Evolutionary conservation across 2,797 vertebrate genomes (phyloP), one percentile per base, ranked within the genome.

Genomic region (Atherinosoma microstoma): DNA sequence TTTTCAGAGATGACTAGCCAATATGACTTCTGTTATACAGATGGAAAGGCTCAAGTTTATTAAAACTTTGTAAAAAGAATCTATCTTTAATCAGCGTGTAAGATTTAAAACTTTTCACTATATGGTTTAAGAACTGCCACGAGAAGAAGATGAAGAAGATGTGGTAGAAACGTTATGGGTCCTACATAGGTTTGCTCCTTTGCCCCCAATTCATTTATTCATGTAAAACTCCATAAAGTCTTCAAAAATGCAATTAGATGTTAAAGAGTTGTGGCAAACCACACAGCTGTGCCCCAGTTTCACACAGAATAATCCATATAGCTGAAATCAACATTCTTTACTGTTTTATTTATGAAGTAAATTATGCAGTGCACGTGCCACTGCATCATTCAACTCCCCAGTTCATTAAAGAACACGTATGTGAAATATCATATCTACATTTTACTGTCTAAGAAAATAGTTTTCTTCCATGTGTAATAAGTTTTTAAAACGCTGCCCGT

Each of bases 201-300:
- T 56, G 53, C 5, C 22, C 27, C 27, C 53, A 24, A 56, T 56
- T 56, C 30, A 56, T 16, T 40, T 34, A 45, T 58, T 16, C 29
- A 27, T 58, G 54, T 58, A 9, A 67, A 67, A 58, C 38, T 58
- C 29, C 57, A 34, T 1, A 57, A 20, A 11, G 16, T 51, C 34
- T 18, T 67, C 38, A 40, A 12, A 67, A 36, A 42, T 38, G 40
- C 13, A 67, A 56, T 42, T 51, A 20, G 4, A 67, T 42, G 4
- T 1, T 11, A 49, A 45, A 22, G 12, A 58, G 56, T 47, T 30
- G 45, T 58, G 45, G 40, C n/a, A 68, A 57, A 67, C 65, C 27
- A 40, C 65, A 45, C 53, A 32, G 53, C 36, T 20, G 56, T 59
- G 57, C 40, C 40, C 42, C 38, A 67, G 29, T 57, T 67, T 13